Conservation (phyloP, 1,140 invertebrate genomes). For the Metaphire vulgaris region DNA sequence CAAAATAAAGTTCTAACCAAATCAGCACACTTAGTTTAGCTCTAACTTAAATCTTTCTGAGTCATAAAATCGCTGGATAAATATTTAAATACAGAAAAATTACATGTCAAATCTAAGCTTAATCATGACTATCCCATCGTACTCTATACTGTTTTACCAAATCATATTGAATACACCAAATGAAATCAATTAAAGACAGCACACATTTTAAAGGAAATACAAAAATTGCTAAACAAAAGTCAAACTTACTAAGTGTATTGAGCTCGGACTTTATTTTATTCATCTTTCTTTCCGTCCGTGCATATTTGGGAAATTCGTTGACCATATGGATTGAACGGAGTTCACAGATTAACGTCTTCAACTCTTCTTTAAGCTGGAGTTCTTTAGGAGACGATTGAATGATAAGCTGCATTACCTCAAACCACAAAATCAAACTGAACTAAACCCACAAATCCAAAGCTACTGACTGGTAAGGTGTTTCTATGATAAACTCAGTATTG, state of each 20-base stretch:
- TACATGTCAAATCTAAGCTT: too few relatives aligned
- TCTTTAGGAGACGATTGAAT: background rate
- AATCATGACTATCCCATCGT: too few relatives aligned
- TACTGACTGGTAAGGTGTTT: too few relatives aligned
- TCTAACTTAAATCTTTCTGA: too few relatives aligned
- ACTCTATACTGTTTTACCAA: too few relatives aligned
- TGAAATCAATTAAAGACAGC: background rate
- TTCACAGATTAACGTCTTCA: background rate
- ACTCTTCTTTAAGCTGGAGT: background rate
- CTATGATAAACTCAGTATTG: too few relatives aligned
- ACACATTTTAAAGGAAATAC: background rate
- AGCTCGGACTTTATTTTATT: background rate
- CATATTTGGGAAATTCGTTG: constrained; percentile 22
- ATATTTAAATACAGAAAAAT: too few relatives aligned
- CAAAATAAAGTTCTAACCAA: too few relatives aligned
- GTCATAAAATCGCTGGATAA: too few relatives aligned
- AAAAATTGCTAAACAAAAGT: background rate
- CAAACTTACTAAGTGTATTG: background rate
- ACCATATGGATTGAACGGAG: constrained; percentile 9
- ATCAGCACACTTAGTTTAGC: too few relatives aligned
- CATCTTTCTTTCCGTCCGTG: constrained; percentile 9
- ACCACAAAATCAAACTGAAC: background rate
- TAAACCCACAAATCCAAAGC: too few relatives aligned
- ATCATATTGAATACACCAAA: too few relatives aligned
- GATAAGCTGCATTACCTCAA: background rate